Evolutionary conservation across 2,888 invertebrate species (phyloP).

Genomic region (Nycteola revayana): DNA sequence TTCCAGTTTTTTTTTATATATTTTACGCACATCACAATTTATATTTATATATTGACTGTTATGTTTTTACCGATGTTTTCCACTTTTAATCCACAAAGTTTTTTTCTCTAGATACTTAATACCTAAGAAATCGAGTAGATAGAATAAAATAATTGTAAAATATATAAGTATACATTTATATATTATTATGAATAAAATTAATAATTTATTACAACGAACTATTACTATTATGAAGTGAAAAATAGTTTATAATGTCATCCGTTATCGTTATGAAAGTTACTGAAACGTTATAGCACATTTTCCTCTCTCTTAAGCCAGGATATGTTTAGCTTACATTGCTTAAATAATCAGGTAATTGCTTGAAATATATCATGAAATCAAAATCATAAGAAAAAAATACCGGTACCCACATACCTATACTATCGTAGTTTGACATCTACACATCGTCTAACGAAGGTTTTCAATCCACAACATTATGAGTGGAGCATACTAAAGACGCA

Average conservation of each 20-base stretch:
- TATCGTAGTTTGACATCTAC: too few species aligned
- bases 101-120: conserved; percentile 52
- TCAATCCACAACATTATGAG: too few species aligned
- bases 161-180: conserved; percentile 37
- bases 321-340: conserved; percentile 29
- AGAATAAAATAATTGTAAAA: conserved; percentile 53
- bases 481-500: too few species aligned
- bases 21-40: conserved; percentile 33
- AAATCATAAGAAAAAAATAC: too few species aligned
- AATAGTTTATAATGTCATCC: conserved; percentile 41
- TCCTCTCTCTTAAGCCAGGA: conserved; percentile 14
- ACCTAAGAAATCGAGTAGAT: conserved; percentile 62
- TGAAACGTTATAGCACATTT: conserved; percentile 29
- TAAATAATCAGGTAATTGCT: too few species aligned
- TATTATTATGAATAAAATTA: conserved; percentile 36
- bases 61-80: conserved; percentile 39
- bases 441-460: too few species aligned
- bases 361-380: too few species aligned
- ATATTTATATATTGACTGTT: conserved; percentile 46
- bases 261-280: conserved; percentile 39
- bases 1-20: conserved; percentile 49
- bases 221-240: conserved; percentile 49
- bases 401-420: too few species aligned
- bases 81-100: conserved; percentile 22
- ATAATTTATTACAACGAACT: conserved; percentile 73